Evolutionary conservation across 2,113 vertebrate genomes (phyloP), one percentile per base, ranked within the genome.

Genomic region (Dicaeum eximium): DNA sequence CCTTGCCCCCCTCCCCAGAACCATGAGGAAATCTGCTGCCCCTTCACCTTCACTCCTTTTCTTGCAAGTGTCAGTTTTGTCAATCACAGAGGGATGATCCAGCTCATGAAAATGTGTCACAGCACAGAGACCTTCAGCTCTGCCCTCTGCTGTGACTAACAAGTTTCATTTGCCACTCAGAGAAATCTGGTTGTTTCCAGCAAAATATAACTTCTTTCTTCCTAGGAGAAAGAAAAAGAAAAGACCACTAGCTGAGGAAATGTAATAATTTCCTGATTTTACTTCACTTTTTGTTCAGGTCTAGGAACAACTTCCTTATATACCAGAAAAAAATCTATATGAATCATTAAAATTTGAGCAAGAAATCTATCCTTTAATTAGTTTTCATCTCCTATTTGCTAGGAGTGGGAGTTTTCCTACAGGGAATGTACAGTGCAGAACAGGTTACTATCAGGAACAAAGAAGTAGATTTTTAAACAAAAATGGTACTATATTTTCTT

Each of bases 131-230:
- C 96, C 97, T 97, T 96, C 95, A 96, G 90, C 65, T 92, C 75
- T 97, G 95, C 94, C 83, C 92, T 97, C 96, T 94, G 93, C 94
- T 95, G 93, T 96, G 95, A 97, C 96, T 97, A 97, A 97, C 93
- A 94, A 92, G 92, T 96, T 97, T 91, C 96, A 95, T 97, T 97
- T 92, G 86, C 95, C 92, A 95, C 93, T 96, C 89, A 95, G 82
- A 94, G 67, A 94, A 95, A 95, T 89, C 85, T 95, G 95, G 86
- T 88, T 89, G 87, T 95, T 96, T 94, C 65, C 71, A 93, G 81
- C 67, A 94, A 95, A 93, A 92, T 83, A 70, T 25, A 91, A 73
- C 89, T 92, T 92, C 80, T 86, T 77, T 33, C 71, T 96, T 93
- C 86, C 77, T 57, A 56, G 20, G 27, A 84, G 28, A 70, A 72